phyloP scores from a whole-genome alignment of 2,888 invertebrate genomes.

The Gymnosoma rotundatum region DNA sequence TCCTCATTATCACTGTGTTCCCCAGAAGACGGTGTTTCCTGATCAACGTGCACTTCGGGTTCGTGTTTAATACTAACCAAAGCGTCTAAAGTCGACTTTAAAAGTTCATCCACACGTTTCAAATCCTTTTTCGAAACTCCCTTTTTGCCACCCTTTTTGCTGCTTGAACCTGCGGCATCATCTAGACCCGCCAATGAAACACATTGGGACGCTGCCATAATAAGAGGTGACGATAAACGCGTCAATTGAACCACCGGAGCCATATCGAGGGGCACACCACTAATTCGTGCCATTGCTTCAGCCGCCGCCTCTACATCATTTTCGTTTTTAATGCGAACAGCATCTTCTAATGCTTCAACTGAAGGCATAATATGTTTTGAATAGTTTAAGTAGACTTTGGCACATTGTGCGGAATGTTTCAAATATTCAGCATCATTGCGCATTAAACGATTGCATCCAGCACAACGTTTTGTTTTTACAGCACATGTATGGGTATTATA shows the following conservation, averaged over 20 bases:
- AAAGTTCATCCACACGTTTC: constrained; percentile 78
- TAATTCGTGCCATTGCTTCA: constrained; percentile 59
- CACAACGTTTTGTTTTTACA: constrained; percentile 77
- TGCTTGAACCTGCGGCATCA: constrained; percentile 62
- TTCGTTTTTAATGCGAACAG: constrained; percentile 78
- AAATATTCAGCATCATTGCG: constrained; percentile 76
- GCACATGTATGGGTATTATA: constrained; percentile 81
- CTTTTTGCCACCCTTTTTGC: constrained; percentile 74
- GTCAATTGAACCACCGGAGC: constrained; percentile 78
- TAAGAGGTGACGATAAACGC: constrained; percentile 75
- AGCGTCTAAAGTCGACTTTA: constrained; percentile 79
- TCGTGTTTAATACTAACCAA: constrained; percentile 81
- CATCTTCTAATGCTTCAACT: constrained; percentile 73
- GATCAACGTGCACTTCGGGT: constrained; percentile 76
- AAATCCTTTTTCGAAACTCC: constrained; percentile 79
- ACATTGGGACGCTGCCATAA: constrained; percentile 74
- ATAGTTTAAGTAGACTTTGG: constrained; percentile 76
- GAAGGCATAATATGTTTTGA: constrained; percentile 77
- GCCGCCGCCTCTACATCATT: constrained; percentile 75
- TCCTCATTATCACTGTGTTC: constrained; percentile 58
- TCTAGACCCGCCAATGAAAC: constrained; percentile 66
- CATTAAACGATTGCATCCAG: constrained; percentile 77
- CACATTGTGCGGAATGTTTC: constrained; percentile 78
- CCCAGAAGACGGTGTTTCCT: constrained; percentile 40
- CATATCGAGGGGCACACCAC: constrained; percentile 73